These are phyloP conservation scores for Drosophila atripex DNA, from an alignment of 2,888 invertebrate species.

Conservation along the genomic window DNA sequence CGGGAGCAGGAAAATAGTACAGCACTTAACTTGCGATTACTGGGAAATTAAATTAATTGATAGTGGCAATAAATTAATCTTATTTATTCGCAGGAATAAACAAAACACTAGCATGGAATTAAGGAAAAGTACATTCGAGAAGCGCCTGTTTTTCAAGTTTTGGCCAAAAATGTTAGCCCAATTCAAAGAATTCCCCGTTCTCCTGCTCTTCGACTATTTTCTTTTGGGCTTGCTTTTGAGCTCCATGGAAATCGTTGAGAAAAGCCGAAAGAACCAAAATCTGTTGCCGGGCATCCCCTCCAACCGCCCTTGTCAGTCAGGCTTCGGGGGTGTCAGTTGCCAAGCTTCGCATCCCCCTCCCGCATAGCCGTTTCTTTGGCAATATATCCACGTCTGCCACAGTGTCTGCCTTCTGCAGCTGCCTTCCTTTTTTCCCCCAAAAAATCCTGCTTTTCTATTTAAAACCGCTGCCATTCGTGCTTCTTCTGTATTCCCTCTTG, in stretches of 20 bases:
- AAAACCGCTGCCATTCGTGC: constrained; percentile 17
- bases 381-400: constrained; percentile 76
- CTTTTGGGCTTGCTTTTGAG: constrained; percentile 33
- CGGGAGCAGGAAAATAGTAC: constrained; percentile 9
- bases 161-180: too few relatives aligned
- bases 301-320: constrained; percentile 32
- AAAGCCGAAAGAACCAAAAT: constrained; percentile 8
- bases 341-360: constrained; percentile 20
- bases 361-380: constrained; percentile 40
- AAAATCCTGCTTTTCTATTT: constrained; percentile 16
- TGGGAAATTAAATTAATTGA: constrained; percentile 1
- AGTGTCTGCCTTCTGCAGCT: constrained; percentile 63
- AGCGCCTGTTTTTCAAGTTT: too few relatives aligned
- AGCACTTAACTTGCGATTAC: neutral
- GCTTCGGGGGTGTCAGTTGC: constrained; percentile 36
- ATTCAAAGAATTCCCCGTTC: too few relatives aligned
- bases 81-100: neutral
- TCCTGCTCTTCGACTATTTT: constrained; percentile 29
- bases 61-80: neutral
- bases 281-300: constrained; percentile 29
- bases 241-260: constrained; percentile 34
- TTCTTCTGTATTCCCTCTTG: constrained; percentile 1
- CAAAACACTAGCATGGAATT: too few relatives aligned
- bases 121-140: too few relatives aligned
- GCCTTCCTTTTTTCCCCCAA: constrained; percentile 11